Percentiles rank a stretch among this genome's conserved stretches.
Evolutionary conservation across 2,888 invertebrate genomes (phyloP).

Genomic region (Synergus japonicus): DNA sequence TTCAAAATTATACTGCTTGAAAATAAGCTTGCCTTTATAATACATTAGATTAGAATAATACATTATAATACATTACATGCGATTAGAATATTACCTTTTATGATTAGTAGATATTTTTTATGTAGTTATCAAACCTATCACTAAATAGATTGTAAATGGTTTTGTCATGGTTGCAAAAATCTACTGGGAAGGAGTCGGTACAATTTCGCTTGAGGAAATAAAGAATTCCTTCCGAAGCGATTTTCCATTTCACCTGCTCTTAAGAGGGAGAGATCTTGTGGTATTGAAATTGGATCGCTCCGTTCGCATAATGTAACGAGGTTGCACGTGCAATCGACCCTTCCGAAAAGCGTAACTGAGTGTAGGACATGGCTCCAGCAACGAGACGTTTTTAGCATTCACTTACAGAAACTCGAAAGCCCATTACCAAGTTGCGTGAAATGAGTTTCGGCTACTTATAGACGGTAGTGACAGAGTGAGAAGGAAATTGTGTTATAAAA

Average conservation of each 20-base stretch:
- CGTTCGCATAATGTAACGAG: conserved; percentile 4
- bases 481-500: conserved; percentile 49
- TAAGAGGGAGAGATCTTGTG: not conserved
- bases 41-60: no score
- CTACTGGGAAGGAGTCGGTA: not conserved
- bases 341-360: conserved; percentile 30
- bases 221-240: not conserved
- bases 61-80: no score
- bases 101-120: no score
- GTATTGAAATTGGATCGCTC: conserved; percentile 2
- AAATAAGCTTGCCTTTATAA: no score
- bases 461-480: conserved; percentile 44
- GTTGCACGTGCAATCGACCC: conserved; percentile 39
- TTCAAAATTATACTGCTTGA: no score
- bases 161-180: not conserved
- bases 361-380: not conserved
- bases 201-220: not conserved
- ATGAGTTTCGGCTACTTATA: conserved; percentile 56
- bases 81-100: no score
- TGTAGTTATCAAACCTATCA: not conserved
- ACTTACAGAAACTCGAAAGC: conserved; percentile 53
- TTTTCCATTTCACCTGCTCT: conserved; percentile 1
- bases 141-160: not conserved
- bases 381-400: conserved; percentile 51
- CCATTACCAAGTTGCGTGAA: conserved; percentile 56